Evolutionary conservation across 2,797 vertebrate genomes (phyloP), one percentile per base, ranked within the genome.

Genomic region (Macroramphosus scolopax): DNA sequence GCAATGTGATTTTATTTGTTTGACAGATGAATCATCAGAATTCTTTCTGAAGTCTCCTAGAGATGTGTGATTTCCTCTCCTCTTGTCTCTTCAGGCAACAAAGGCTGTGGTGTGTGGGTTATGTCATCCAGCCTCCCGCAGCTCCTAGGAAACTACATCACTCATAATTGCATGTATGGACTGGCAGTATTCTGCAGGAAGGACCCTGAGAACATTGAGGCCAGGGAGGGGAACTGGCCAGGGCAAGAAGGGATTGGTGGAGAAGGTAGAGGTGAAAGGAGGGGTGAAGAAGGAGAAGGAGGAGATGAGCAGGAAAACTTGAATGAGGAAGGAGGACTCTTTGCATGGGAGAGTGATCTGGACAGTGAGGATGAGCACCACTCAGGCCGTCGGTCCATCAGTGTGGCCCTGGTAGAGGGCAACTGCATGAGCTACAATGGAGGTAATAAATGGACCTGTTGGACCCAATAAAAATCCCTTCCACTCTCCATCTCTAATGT

Each of bases 51-150:
- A 33, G 31, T 46, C 32, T 26, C 8, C 18, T 13, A 34, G 20
- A 15, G 6, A 7, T 32, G 14, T 32, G 11, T 18, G 9, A 39
- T 28, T 29, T 32, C 36, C 18, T 32, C 28, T 30, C 3, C 10
- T 53, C n/a, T 34, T 15, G 4, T 43, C 51, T 46, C 50, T 53
- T n/a, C 53, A 97, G 94, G 92, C 58, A 97, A 93, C 78, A 93
- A 91, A 82, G 93, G 94, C 66, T 96, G 95, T 16, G 92, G 94
- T 0, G 91, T 97, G 51, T 95, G 94, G 93, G 90, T 96, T 33
- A 94, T 93, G 91, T 91, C 94, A 0, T 94, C 93, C 56, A 95
- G 94, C 80, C 91, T 95, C 40, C 92, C 93, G 0, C 93, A 96
- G 41, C 89, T 98, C 46, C 74, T 92, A 22, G 89, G 88, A 61